Percentiles rank a stretch among this genome's conserved stretches.
These are phyloP conservation scores for Oegoconia quadripuncta DNA, from an alignment of 2,888 invertebrate genomes.

Conservation along the genomic window DNA sequence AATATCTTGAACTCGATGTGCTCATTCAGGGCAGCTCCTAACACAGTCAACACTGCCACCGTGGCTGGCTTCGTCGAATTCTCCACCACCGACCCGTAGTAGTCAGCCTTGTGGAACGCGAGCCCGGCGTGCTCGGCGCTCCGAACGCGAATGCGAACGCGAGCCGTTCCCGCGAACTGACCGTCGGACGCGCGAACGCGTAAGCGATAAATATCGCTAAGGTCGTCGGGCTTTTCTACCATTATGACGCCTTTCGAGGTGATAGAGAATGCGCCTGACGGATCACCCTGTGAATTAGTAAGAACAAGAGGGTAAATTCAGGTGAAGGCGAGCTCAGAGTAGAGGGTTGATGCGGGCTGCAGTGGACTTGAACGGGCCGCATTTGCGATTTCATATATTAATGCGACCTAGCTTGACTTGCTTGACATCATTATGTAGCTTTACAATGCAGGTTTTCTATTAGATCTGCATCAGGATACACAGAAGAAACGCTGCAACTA, in stretches of 20 bases:
- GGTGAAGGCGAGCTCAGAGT: no score
- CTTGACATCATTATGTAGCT: no score
- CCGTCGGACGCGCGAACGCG: constrained; percentile 93
- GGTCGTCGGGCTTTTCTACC: constrained; percentile 69
- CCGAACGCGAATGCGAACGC: constrained; percentile 47
- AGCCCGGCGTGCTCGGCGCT: constrained; percentile 81
- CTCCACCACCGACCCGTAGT: constrained; percentile 90
- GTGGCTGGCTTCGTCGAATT: constrained; percentile 90
- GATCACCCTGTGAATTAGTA: constrained; percentile 82
- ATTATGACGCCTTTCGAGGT: constrained; percentile 64
- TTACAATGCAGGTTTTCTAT: no score
- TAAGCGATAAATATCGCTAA: constrained; percentile 80
- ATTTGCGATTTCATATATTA: no score
- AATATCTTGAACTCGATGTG: constrained; percentile 91
- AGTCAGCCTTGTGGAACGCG: constrained; percentile 88
- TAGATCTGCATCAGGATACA: no score
- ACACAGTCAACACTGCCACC: constrained; percentile 91
- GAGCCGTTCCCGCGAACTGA: constrained; percentile 84
- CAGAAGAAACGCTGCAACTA: no score
- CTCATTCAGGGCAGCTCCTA: constrained; percentile 92
- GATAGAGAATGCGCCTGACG: constrained; percentile 85
- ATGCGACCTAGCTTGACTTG: no score
- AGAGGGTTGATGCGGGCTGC: no score
- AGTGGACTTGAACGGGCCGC: no score
- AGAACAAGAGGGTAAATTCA: no score